Evolutionary conservation across 2,113 vertebrate species (phyloP), one percentile per base, ranked within the genome.

Genomic region (Nanorana parkeri): DNA sequence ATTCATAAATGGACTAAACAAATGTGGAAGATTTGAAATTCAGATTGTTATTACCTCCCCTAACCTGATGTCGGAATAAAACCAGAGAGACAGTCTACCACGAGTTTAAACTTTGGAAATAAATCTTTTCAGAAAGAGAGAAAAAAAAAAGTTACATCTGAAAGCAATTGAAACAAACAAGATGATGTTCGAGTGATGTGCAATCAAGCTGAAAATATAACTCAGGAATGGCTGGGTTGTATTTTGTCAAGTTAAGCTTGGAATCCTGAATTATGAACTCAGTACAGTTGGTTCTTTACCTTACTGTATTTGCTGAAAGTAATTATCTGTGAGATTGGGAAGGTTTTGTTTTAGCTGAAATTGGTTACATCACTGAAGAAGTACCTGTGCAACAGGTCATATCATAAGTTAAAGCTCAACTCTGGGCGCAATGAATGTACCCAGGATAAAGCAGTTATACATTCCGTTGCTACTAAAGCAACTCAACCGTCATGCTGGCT

Each of bases 1-100:
- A 23, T 80, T 80, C 66, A 80, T 80, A 69, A 80, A 80, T 80
- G 65, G 54, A 47, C 66, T 80, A 69, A 80, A 56, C 78, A 80
- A 80, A 80, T 80, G 78, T 80, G 19, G 67, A 68, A 68, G 55
- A 61, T 69, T 60, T 79, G 28, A 68, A 79, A 68, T 79, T 79
- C 47, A 19, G 52, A 68, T 79, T 56, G 36, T 68, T 79, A 68
- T 68, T 68, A 68, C 65, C 65, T 68, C 47, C 64, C 20, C 77
- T 36, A 75, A 58, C 78, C 78, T 52, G 5, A 26, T 73, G 52
- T 58, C 71, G 19, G 54, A 73, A 73, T 28, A 58, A 80, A 61
- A 80, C 55, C 32, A 80, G 52, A 2, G 78, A 69, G 67, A 60
- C 66, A 51, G 52, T 69, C 16, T 68, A 47, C 17, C 47, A 36